A percentile compares a stretch with the other conserved stretches of the same genome.
These are phyloP conservation scores for Picus viridis DNA, from an alignment of 2,797 vertebrate genomes.

Conservation along the genomic window DNA sequence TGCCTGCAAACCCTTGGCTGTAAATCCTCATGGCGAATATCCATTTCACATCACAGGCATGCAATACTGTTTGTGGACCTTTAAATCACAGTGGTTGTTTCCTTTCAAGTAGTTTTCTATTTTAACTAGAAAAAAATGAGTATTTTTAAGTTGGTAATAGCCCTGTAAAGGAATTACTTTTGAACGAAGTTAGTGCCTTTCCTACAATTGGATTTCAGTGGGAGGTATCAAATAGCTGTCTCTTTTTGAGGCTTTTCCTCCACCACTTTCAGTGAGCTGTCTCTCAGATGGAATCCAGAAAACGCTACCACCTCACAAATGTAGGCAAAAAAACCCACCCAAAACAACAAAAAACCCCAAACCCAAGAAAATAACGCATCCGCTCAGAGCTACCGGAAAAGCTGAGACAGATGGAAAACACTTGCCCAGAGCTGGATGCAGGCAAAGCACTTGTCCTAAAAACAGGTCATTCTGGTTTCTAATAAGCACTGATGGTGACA, in stretches of 20 bases:
- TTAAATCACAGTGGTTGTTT: not conserved
- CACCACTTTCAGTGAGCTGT: not conserved
- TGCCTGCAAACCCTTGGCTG: accelerated
- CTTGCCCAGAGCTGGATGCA: not conserved
- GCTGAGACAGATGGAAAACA: not conserved
- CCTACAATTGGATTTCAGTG: not conserved
- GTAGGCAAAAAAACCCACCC: not conserved
- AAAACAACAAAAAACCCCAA: not conserved
- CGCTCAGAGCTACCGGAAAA: not conserved
- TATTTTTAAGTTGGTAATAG: not conserved
- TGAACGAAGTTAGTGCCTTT: not conserved
- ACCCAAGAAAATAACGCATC: not conserved
- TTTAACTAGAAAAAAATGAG: not conserved
- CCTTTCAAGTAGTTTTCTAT: not conserved
- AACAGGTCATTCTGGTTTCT: constrained; percentile 24
- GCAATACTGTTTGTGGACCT: not conserved
- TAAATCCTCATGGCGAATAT: not conserved
- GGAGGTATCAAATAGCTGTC: not conserved
- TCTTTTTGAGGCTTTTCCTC: not conserved
- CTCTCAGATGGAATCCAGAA: not conserved
- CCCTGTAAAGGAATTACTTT: not conserved
- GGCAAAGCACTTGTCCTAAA: constrained; percentile 12
- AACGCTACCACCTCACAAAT: not conserved
- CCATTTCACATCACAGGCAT: not conserved
- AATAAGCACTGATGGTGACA: not conserved